phyloP scores from a whole-genome alignment of 2,888 invertebrate species.

The Spisula subtruncata region DNA sequence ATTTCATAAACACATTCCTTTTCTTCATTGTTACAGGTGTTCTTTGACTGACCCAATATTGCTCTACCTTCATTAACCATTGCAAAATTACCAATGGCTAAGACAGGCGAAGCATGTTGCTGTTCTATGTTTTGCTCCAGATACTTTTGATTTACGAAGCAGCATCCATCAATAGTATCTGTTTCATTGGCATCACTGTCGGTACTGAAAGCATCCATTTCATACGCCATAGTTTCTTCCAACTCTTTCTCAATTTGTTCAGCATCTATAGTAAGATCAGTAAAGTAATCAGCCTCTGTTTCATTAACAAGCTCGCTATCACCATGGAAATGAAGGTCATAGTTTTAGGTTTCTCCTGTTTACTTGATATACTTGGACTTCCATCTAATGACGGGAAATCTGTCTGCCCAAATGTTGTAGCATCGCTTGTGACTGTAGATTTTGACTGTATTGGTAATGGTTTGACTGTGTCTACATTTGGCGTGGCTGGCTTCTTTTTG shows the following conservation, averaged over 20 bases:
- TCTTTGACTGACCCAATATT: not conserved
- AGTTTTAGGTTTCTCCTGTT: slow-evolving; percentile 36
- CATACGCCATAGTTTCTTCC: not conserved
- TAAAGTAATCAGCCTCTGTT: not conserved
- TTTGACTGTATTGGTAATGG: not conserved
- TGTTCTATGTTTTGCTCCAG: slow-evolving; percentile 8
- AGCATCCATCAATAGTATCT: slow-evolving; percentile 33
- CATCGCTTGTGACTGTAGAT: not conserved
- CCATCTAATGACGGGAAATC: slow-evolving; percentile 62
- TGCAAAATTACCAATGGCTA: not conserved
- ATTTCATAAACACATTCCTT: not conserved
- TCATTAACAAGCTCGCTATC: not conserved
- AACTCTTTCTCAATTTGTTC: slow-evolving; percentile 36
- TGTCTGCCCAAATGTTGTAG: slow-evolving; percentile 27
- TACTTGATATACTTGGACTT: not conserved
- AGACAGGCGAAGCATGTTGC: not conserved
- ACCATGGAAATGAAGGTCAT: slow-evolving; percentile 57
- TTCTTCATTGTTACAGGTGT: not conserved
- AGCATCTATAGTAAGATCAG: not conserved
- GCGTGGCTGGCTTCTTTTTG: slow-evolving; percentile 14
- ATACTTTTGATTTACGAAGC: slow-evolving; percentile 41
- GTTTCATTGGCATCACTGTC: not conserved
- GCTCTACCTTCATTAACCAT: not conserved
- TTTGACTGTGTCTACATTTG: not conserved
- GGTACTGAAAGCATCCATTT: not conserved